A percentile compares a stretch with the other conserved stretches of the same genome.
Evolutionary conservation across 2,113 vertebrate genomes (phyloP).

Genomic region (Cyanoramphus novaezelandiae): DNA sequence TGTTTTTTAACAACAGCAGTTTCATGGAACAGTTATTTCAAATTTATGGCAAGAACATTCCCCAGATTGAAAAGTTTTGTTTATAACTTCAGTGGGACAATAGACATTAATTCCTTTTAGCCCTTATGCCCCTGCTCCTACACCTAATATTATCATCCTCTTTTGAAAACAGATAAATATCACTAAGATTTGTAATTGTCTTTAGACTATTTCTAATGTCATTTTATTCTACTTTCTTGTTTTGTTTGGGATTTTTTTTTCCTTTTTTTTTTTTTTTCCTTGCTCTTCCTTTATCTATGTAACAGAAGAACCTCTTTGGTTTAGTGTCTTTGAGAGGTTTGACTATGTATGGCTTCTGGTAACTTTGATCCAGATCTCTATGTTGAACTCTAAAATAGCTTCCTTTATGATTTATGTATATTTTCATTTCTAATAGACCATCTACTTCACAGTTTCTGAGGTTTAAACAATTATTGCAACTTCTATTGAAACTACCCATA

Average conservation of each 20-base stretch:
- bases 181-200: background rate
- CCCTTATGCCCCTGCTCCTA: background rate
- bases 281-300: background rate
- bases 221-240: background rate
- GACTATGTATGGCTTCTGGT: background rate
- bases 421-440: background rate
- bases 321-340: background rate
- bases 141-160: background rate
- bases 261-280: background rate
- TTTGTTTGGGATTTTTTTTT: background rate
- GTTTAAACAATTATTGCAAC: background rate
- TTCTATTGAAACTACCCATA: background rate
- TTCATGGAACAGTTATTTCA: background rate
- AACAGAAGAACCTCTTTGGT: background rate
- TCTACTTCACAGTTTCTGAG: background rate
- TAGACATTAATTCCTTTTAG: background rate
- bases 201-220: background rate
- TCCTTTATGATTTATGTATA: background rate
- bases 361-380: background rate
- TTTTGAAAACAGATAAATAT: background rate
- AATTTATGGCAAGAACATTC: background rate
- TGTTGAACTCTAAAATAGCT: background rate
- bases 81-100: background rate
- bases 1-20: background rate
- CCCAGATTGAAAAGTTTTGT: background rate